Evolutionary conservation across 2,888 invertebrate species (phyloP), one percentile per base, ranked within the genome.

Genomic region (Pegoplata infirma): DNA sequence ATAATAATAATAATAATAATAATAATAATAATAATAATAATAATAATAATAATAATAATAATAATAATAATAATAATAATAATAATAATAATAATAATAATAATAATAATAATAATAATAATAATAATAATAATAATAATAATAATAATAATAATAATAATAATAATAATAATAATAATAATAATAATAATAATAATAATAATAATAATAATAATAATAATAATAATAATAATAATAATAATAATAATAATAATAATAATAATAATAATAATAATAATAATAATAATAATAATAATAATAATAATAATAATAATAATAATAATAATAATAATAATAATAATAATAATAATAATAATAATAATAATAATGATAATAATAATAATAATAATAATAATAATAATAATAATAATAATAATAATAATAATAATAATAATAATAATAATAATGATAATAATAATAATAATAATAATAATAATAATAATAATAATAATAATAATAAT

Each of bases 1-100:
- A 46, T 46, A 46, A 46, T 46, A 14, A 14, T 46, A 46, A 46
- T 46, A 46, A 46, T 46, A 46, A 46, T 46, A 46, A 46, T 46
- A 46, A 46, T 46, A 46, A 46, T 46, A 46, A 46, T 46, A 46
- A 46, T 46, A 46, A n/a, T 46, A 46, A 46, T 46, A 46, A 46
- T 46, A 46, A 46, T 46, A 46, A 46, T 46, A 46, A 46, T 46
- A 46, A 14, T 46, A 46, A 46, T 46, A 46, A 46, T 46, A 46
- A 46, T 14, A 46, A 14, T 46, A 46, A 46, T 46, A 46, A 46
- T 46, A 46, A 46, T 46, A 46, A 46, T 46, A 46, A 46, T 46
- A 46, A 46, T 46, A 46, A 46, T 46, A 46, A 46, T 46, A 46
- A 46, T 46, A 46, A 46, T 46, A 46, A 46, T 46, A 46, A 46